Evolutionary conservation across 2,797 vertebrate species (phyloP), one percentile per base, ranked within the genome.

Genomic region (Rhinichthys osculus): DNA sequence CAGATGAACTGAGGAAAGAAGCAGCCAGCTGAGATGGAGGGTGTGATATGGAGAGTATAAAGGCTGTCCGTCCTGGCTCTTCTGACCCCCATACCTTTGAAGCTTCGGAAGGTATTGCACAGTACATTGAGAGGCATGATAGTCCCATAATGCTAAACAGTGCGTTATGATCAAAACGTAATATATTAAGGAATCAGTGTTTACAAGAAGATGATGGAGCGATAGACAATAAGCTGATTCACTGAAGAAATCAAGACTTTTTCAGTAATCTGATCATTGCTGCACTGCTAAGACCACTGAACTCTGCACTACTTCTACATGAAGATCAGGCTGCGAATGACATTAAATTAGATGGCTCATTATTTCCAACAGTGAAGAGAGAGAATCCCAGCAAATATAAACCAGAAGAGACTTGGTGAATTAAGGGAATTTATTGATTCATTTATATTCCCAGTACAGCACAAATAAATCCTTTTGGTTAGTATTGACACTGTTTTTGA

Each of bases 1-100:
- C 1, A 95, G 95, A 93, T 96, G 93, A 95, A 90, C 87, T 85
- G 88, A 90, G 71, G 59, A 81, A 27, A 57, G 33, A 66, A 62
- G 52, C 52, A 38, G 72, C 21, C n/a, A 70, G 54, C 57, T 0
- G 78, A 59, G 38, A 64, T 16, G 4, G 14, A 57, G 52, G 33
- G 47, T 38, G 50, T 50, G 73, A 50, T 44, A 21, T 52, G 42
- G 21, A 78, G 47, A 16, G 81, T 69, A 44, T 44, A 27, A 78
- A 70, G 71, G 66, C 21, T 73, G 78, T 19, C 33, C 50, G 78
- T 19, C 33, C 50, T 10, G 40, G 70, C 77, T 85, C 27, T 62
- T 84, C 30, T 74, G 35, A 57, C 62, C 57, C 44, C 57, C 27
- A 77, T 76, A 54, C 19, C 35, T 84, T 52, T 71, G 35, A 87